phyloP scores from a whole-genome alignment of 1,140 invertebrate genomes.

The Achatina immaculata region DNA sequence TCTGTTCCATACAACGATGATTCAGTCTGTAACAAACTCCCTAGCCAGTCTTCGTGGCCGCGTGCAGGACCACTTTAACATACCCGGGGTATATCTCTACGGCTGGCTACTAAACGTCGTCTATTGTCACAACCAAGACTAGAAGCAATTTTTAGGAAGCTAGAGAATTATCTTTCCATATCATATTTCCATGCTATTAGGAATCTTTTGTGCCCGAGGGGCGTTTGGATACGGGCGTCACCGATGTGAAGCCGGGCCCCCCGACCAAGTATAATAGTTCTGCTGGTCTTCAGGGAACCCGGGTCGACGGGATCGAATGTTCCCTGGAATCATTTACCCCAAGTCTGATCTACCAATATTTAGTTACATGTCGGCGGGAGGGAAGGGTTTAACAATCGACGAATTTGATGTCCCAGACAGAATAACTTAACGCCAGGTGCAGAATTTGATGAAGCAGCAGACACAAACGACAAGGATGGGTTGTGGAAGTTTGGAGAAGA shows the following conservation, averaged over 20 bases:
- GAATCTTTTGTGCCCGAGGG: conserved; percentile 11
- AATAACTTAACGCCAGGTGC: not conserved
- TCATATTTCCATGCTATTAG: conserved; percentile 31
- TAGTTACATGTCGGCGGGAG: not conserved
- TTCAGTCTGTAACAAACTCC: too few relatives aligned
- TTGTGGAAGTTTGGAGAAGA: too few relatives aligned
- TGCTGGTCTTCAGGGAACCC: conserved; percentile 6
- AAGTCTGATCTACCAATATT: conserved; percentile 20
- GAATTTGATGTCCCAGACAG: not conserved
- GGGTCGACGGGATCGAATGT: conserved; percentile 1
- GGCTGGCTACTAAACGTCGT: not conserved
- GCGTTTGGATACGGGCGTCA: not conserved
- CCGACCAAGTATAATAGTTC: conserved; percentile 1
- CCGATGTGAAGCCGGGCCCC: not conserved
- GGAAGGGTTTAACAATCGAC: not conserved
- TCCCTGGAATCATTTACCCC: not conserved
- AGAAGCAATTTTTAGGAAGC: conserved; percentile 13
- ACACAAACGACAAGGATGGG: too few relatives aligned
- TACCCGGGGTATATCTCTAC: too few relatives aligned
- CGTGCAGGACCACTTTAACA: too few relatives aligned
- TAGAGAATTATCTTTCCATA: conserved; percentile 9
- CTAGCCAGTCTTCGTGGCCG: too few relatives aligned
- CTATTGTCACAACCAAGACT: not conserved
- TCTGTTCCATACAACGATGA: too few relatives aligned
- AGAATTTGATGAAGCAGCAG: not conserved